Evolutionary conservation across 2,113 vertebrate species (phyloP), one percentile per base, ranked within the genome.

Genomic region (Salvelinus fontinalis): DNA sequence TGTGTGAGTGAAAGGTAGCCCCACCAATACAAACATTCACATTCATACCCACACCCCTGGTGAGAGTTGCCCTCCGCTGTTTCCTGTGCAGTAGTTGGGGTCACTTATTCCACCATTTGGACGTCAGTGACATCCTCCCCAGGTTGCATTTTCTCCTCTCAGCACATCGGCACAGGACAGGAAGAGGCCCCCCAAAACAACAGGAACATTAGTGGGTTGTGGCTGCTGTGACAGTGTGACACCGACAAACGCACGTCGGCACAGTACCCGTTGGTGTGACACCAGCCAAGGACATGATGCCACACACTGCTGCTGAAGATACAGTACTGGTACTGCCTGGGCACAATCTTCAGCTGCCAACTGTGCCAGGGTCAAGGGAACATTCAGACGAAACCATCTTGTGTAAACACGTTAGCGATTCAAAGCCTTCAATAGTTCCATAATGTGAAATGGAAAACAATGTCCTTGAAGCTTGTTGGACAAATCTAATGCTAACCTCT

Each of bases 1-100:
- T 18, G 13, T 54, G 49, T 44, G 39, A 44, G 8, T 44, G 39
- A 44, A 44, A 18, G 49, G 49, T 54, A 4, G 49, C 51, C 51
- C 51, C 51, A 16, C 12, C 1, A 18, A 54, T 18, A 69, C 57
- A 76, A 57, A 62, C 24, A 26, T 16, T 67, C 62, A 67, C 51
- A 72, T 24, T 31, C 65, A 79, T 59, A 62, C 13, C 54, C 13
- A 64, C 29, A 27, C 31, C n/a, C 60, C 68, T 62, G 62, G 64
- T 62, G 73, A 12, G 14, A 16, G 48, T 31, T 76, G 31, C n/a
- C 14, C 22, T 68, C 73, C 27, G 68, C 70, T 85, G 77, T 86
- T 85, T 87, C 81, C 86, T 80, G 22, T 74, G 59, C 83, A 79
- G 77, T 29, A 65, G 22, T 4, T 71, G 79, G 64, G 75, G 29